Percentiles rank a stretch among this genome's conserved stretches.
Conservation (phyloP, 1,140 invertebrate species). For the Probaryconus sp. region DNA sequence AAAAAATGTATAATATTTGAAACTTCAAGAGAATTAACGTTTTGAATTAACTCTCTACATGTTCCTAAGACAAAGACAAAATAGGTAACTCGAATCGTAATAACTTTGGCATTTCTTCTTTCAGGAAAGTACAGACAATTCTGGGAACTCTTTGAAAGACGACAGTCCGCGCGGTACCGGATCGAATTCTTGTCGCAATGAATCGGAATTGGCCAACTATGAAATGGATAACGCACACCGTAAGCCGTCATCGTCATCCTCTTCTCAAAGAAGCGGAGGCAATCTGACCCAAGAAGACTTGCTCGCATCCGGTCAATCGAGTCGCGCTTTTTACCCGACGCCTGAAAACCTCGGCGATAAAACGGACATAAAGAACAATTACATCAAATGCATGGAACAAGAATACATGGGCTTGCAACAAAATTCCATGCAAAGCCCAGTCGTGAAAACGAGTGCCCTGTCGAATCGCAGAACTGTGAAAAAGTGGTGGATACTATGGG, state of each 20-base stretch:
- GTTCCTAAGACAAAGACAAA: too few species aligned
- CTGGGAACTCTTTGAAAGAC: constrained; percentile 67
- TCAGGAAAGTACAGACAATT: constrained; percentile 70
- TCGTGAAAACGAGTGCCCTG: constrained; percentile 1
- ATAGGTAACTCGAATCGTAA: too few species aligned
- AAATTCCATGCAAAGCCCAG: constrained; percentile 6
- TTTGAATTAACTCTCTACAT: too few species aligned
- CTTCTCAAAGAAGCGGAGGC: background rate
- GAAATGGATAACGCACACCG: background rate
- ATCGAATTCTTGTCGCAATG: constrained; percentile 16
- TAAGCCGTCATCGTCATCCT: constrained; percentile 17
- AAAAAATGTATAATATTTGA: too few species aligned
- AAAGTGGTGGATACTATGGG: constrained; percentile 71
- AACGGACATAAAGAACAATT: constrained; percentile 16
- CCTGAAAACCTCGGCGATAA: background rate
- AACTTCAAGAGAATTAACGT: too few species aligned
- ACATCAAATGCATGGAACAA: constrained; percentile 4
- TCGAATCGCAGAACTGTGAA: constrained; percentile 43
- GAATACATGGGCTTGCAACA: background rate
- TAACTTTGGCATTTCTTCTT: too few species aligned
- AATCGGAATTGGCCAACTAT: background rate
- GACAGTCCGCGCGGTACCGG: constrained; percentile 50
- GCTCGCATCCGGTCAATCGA: constrained; percentile 22
- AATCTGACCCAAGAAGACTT: constrained; percentile 13
- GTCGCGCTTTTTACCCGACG: constrained; percentile 4